phyloP scores from a whole-genome alignment of 2,113 vertebrate species.

The Clarias magur region DNA sequence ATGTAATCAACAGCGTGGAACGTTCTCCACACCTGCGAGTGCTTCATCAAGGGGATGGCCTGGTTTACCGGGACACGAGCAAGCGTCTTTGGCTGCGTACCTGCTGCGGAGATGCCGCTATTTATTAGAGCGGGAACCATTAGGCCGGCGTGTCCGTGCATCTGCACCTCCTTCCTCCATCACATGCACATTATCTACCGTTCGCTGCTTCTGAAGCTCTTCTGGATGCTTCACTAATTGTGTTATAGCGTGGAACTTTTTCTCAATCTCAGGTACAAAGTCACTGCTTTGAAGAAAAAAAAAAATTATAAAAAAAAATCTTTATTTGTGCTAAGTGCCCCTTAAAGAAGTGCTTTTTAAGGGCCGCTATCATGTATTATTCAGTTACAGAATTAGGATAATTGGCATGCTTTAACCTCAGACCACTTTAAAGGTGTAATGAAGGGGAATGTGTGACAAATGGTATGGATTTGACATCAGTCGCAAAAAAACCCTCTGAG shows the following conservation, averaged over 20 bases:
- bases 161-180: conserved; percentile 30
- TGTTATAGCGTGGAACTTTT: conserved; percentile 11
- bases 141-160: conserved; percentile 33
- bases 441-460: neutral
- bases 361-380: conserved; percentile 12
- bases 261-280: neutral
- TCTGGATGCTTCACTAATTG: conserved; percentile 21
- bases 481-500: neutral
- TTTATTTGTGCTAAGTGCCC: conserved; percentile 6
- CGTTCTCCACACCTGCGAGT: conserved; percentile 69
- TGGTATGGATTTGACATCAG: conserved; percentile 15
- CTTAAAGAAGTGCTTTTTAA: conserved; percentile 5
- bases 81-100: conserved; percentile 51
- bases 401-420: neutral
- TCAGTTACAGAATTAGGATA: conserved; percentile 26
- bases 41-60: conserved; percentile 67
- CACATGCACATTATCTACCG: conserved; percentile 30
- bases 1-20: conserved; percentile 68
- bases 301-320: neutral
- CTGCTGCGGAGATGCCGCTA: conserved; percentile 59
- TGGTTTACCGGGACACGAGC: conserved; percentile 62
- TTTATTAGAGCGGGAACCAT: conserved; percentile 63
- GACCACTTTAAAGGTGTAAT: conserved; percentile 1
- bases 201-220: neutral
- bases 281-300: conserved; percentile 4